Evolutionary conservation across 1,140 invertebrate genomes (phyloP), one percentile per base, ranked within the genome.

Genomic region (Bombus pascuorum): DNA sequence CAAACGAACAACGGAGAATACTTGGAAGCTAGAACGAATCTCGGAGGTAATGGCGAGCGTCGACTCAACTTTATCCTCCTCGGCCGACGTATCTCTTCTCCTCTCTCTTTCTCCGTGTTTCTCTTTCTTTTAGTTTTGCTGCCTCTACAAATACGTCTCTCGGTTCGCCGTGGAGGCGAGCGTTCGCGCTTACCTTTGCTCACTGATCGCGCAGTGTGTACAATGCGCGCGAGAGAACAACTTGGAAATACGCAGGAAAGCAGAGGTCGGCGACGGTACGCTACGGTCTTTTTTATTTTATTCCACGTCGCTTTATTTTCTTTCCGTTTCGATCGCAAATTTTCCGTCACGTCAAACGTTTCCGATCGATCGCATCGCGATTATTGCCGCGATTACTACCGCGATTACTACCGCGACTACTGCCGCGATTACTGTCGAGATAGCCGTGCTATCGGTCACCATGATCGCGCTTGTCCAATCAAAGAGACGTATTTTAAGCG

Each of bases 1-100:
- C 91, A 91, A 91, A 93, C 87, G 92, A 93, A 93, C 89, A 90
- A 92, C n/a, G 86, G 86, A 90, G 86, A 90, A 92, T 92, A 93
- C 92, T 90, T 92, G 90, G 92, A 93, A 92, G 90, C 77, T 89
- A 82, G 86, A 90, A 89, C 87, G 91, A 90, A 93, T 91, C 87
- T 87, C 66, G 81, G 47, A 57, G 73, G 86, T 87, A 87, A 91
- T 88, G 90, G 85, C 87, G 85, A 53, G 65, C 89, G 81, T 73
- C 71, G 53, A 72, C 86, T 83, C 71, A 70, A 80, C 86, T 77
- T 85, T 57, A 39, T 76, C 82, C 59, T 68, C 78, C 65, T 66
- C 79, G 81, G 28, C 57, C 57, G 1, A 53, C 47, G 18, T 53
- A 53, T n/a, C 59, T 25, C 10, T 12, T 28, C 32, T 66, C 6